phyloP scores from a whole-genome alignment of 2,113 vertebrate species.

The Proteles cristata region DNA sequence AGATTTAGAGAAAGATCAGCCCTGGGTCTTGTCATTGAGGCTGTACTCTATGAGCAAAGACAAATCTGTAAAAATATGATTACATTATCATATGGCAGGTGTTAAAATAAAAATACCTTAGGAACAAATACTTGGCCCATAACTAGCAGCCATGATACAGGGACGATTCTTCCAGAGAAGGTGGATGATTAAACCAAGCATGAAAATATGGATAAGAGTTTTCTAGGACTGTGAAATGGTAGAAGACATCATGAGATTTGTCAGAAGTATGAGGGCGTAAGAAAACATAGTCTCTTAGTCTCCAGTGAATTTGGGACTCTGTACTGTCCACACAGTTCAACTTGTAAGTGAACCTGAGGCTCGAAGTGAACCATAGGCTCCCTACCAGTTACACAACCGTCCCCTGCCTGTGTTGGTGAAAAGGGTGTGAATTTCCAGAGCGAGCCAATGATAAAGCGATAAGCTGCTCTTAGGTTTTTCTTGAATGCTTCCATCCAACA shows the following conservation, averaged over 20 bases:
- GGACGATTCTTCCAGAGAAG: not conserved
- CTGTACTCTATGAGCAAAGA: not conserved
- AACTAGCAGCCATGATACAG: not conserved
- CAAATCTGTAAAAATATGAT: not conserved
- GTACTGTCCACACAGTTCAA: not conserved
- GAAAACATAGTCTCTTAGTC: not conserved
- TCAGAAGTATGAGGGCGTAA: not conserved
- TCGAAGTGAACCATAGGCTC: not conserved
- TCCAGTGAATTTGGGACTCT: not conserved
- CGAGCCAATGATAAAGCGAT: not conserved
- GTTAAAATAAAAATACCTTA: not conserved
- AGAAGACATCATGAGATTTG: not conserved
- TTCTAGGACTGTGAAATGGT: not conserved
- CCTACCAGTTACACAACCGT: too few relatives aligned
- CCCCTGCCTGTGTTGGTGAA: not conserved
- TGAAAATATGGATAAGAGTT: not conserved
- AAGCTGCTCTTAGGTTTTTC: not conserved
- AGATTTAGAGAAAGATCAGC: not conserved
- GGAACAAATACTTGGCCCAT: not conserved
- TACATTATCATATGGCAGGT: not conserved
- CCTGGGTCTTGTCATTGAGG: not conserved
- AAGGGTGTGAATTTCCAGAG: not conserved
- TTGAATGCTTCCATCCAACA: not conserved
- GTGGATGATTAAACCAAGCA: not conserved
- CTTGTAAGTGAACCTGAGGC: not conserved